Evolutionary conservation across 2,797 vertebrate species (phyloP).

Genomic region (Lophius americanus): DNA sequence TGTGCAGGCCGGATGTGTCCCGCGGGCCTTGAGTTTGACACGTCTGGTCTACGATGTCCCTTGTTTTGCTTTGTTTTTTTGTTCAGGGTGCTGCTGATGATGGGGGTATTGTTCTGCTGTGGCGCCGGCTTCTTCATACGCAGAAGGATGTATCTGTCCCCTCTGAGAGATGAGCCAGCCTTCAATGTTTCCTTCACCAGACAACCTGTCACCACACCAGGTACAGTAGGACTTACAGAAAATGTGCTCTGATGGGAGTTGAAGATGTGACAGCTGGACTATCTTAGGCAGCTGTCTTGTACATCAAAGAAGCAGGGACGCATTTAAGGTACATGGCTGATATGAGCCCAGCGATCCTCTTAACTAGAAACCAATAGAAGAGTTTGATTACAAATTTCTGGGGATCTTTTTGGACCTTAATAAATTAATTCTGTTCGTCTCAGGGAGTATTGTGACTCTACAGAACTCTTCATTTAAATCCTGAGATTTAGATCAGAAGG

Average conservation of each 20-base stretch:
- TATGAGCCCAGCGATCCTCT: too few relatives aligned
- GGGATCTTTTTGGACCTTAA: background rate
- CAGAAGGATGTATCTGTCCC: slow-evolving; percentile 91
- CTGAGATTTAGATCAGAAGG: background rate
- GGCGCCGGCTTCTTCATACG: slow-evolving; percentile 95
- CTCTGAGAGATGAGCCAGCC: slow-evolving; percentile 89
- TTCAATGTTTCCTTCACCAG: slow-evolving; percentile 97
- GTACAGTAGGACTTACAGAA: slow-evolving; percentile 60
- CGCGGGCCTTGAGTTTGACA: too few relatives aligned
- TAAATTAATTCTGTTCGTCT: background rate
- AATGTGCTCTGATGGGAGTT: too few relatives aligned
- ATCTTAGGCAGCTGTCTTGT: too few relatives aligned
- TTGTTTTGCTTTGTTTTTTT: too few relatives aligned
- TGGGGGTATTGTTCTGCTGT: slow-evolving; percentile 95
- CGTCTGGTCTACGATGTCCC: too few relatives aligned
- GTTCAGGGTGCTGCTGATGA: slow-evolving; percentile 96
- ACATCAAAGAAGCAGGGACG: too few relatives aligned
- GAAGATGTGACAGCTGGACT: too few relatives aligned
- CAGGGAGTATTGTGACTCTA: background rate
- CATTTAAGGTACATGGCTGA: too few relatives aligned
- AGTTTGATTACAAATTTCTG: background rate
- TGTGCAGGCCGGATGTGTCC: too few relatives aligned
- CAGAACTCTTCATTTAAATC: background rate
- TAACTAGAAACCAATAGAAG: too few relatives aligned
- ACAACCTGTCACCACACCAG: slow-evolving; percentile 86